Base-by-base conservation (phyloP, 2,888 invertebrate species). In the Automeris io region DNA sequence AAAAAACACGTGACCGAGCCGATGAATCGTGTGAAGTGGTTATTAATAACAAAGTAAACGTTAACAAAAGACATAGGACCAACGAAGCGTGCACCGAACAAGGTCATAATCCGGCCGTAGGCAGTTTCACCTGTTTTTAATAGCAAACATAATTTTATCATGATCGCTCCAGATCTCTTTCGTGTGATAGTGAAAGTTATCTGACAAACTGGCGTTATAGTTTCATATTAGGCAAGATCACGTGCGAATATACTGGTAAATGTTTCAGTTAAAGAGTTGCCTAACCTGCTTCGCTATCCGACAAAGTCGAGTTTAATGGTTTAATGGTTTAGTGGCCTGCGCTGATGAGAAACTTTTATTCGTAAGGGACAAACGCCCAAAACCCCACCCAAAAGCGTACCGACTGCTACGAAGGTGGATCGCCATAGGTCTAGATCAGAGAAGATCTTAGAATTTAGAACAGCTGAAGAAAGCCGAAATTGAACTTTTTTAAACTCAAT, bases 111-210 rank as follows among this genome's bases (percentile, higher is more conserved):
- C 48, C 60, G 57, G 51, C 58, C 53, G 59, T 51, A 51, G 29
- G 29, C 29, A 29, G 63, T 68, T 73, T 70, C 73, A 66, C 68
- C 61, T 61, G 62, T 54, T 60, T 39, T 39, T 44, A 46, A 47
- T 45, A 44, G 42, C 35, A 38, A 42, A 39, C 50, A 54, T 61
- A 48, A 48, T 46, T 47, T 51, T 51, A 62, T 59, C 58, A 55
- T 46, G 57, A 61, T 60, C 48, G 47, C 58, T 53, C 57, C 57
- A 57, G 43, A 56, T 51, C 53, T 46, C 41, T 47, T 51, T 56
- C 54, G 55, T 52, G 51, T 60, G 62, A 67, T 60, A 69, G 74
- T 67, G 73, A 76, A 75, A 76, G 72, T 70, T 44, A 39, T 37
- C 36, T 36, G 29, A 35, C 42, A 33, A 35, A 37, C 16, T 43